Conservation (phyloP, 2,797 vertebrate genomes). For the Pseudochirops corinnae region DNA sequence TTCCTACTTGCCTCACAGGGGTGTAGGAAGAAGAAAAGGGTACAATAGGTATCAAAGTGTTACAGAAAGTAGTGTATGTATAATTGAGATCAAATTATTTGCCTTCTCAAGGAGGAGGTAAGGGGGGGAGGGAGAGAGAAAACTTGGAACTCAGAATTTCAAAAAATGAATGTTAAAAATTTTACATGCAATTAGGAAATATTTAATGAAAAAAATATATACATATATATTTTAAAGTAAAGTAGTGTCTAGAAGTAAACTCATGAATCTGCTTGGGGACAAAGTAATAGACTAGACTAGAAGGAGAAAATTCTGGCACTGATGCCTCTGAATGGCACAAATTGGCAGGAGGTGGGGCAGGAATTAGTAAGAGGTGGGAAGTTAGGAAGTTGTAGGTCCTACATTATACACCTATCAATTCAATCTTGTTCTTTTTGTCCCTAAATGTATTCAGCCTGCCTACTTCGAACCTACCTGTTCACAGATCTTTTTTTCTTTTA, state of each 20-base stretch:
- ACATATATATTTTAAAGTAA: no score
- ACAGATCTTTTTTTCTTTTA: background rate
- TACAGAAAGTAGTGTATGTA: background rate
- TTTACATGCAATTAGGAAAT: background rate
- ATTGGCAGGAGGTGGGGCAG: background rate
- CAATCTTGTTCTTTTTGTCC: background rate
- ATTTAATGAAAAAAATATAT: background rate
- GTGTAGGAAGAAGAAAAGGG: background rate
- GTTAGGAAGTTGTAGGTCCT: no score
- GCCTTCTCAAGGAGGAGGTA: background rate
- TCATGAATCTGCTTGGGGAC: background rate
- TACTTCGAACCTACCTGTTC: background rate
- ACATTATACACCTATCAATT: background rate
- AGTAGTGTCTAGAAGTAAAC: background rate
- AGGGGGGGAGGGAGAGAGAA: background rate
- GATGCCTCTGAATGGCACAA: background rate
- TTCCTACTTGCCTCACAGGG: background rate
- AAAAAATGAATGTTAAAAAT: background rate
- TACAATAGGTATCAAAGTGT: background rate
- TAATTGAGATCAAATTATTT: background rate
- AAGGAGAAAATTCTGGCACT: background rate
- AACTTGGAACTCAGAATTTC: background rate
- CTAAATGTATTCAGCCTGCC: background rate
- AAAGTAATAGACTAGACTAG: background rate
- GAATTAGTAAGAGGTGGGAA: background rate